These are phyloP conservation scores for Actinostola sp. DNA, from an alignment of 92 coral and sea anemone species.

Conservation along the genomic window DNA sequence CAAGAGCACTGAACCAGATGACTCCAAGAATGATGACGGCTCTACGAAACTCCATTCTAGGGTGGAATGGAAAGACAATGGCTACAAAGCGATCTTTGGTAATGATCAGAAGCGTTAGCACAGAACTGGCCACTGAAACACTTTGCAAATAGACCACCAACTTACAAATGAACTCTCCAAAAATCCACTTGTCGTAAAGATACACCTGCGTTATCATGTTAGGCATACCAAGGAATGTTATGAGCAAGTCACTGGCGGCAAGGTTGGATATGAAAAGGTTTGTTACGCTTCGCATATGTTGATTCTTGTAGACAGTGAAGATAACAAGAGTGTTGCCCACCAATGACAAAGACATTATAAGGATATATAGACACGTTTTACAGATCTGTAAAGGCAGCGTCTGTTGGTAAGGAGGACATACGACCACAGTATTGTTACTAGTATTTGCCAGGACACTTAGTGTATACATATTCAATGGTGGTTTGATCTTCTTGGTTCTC, in stretches of 20 bases:
- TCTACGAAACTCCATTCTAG: conserved; percentile 51
- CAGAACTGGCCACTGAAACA: conserved; percentile 77
- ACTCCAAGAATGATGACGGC: conserved; percentile 59
- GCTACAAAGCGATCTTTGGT: conserved; percentile 83
- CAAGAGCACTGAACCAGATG: conserved; percentile 53
- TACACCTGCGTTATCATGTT: conserved; percentile 81
- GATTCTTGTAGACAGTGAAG: conserved; percentile 68
- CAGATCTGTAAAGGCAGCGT: conserved; percentile 48
- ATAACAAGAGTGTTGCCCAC: conserved; percentile 77
- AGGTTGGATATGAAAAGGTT: conserved; percentile 82
- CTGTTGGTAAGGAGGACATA: conserved; percentile 53
- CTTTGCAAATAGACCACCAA: conserved; percentile 78
- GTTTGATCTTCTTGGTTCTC: neutral
- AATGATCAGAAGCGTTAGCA: conserved; percentile 77
- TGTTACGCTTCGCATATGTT: conserved; percentile 73
- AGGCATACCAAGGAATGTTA: conserved; percentile 76
- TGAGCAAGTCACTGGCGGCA: conserved; percentile 79
- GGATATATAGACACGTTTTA: conserved; percentile 63
- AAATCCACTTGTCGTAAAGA: conserved; percentile 69
- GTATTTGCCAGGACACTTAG: neutral
- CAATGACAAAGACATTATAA: conserved; percentile 65
- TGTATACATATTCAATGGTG: neutral
- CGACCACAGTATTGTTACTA: conserved; percentile 2
- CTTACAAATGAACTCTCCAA: conserved; percentile 73
- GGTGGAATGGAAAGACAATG: conserved; percentile 69